These are phyloP conservation scores for Aplocera efformata DNA, from an alignment of 2,888 invertebrate species.

Conservation along the genomic window DNA sequence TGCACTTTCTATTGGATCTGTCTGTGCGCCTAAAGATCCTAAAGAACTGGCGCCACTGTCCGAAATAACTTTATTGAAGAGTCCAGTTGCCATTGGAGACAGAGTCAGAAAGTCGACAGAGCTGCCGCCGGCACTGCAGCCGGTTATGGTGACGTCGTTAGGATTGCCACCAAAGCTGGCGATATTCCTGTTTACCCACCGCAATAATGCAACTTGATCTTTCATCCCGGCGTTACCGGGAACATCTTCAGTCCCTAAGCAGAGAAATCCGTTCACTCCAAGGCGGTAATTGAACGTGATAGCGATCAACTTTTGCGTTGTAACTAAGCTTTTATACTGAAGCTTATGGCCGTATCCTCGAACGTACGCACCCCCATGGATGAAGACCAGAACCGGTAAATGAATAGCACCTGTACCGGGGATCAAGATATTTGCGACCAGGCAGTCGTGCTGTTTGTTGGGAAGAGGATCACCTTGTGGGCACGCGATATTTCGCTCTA, in stretches of 20 bases:
- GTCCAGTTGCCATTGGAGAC: conserved; percentile 38
- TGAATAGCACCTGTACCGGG: conserved; percentile 43
- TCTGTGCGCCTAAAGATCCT: too few relatives aligned
- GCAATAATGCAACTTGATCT: conserved; percentile 46
- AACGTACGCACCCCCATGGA: conserved; percentile 44
- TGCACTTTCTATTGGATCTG: conserved; percentile 42
- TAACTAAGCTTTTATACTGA: conserved; percentile 27
- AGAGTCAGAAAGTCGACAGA: conserved; percentile 45
- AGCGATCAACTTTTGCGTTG: conserved; percentile 32
- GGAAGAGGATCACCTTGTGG: conserved; percentile 16
- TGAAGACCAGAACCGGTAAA: conserved; percentile 37
- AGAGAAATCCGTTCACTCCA: conserved; percentile 43
- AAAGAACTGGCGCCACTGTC: conserved; percentile 46
- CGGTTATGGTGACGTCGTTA: conserved; percentile 45
- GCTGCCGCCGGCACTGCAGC: conserved; percentile 44
- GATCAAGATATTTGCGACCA: conserved; percentile 57
- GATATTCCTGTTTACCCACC: conserved; percentile 52
- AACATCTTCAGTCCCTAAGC: conserved; percentile 40
- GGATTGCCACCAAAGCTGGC: conserved; percentile 50
- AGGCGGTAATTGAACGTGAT: conserved; percentile 47
- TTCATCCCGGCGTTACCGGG: conserved; percentile 58
- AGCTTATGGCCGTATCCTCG: conserved; percentile 31
- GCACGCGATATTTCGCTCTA: conserved; percentile 36
- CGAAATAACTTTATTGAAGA: conserved; percentile 46
- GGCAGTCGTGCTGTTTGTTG: conserved; percentile 31